phyloP scores from a whole-genome alignment of 30 jellyfish, hydroid and myxozoan species.

The Hydra vulgaris region DNA sequence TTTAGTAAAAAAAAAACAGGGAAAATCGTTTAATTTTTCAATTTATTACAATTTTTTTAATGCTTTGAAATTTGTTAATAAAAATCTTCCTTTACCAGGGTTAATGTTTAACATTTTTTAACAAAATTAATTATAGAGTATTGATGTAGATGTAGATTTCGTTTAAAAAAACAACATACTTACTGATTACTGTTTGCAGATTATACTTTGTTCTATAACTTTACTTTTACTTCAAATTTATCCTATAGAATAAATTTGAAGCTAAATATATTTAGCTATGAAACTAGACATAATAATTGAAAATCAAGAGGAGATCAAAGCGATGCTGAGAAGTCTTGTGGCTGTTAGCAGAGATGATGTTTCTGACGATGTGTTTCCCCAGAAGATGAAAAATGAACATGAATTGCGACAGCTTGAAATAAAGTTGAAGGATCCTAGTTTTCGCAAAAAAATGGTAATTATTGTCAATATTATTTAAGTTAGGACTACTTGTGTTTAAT shows the following conservation, averaged over 20 bases:
- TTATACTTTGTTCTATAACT: neutral
- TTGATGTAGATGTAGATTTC: neutral
- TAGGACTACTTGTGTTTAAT: neutral
- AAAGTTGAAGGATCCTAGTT: neutral
- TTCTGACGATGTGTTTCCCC: neutral
- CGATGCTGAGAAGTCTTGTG: neutral
- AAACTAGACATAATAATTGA: neutral
- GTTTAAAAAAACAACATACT: neutral
- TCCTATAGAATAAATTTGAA: too few species aligned
- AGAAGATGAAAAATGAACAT: neutral
- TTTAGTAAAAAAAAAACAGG: too few species aligned
- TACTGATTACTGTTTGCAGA: neutral
- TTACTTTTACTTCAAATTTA: neutral
- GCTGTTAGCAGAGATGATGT: neutral
- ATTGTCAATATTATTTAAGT: neutral
- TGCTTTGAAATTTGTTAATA: neutral
- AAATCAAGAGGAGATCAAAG: neutral
- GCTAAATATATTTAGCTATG: too few species aligned
- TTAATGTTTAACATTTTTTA: too few species aligned
- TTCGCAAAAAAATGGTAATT: neutral
- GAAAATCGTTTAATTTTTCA: too few species aligned
- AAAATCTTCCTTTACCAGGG: too few species aligned
- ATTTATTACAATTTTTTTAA: too few species aligned
- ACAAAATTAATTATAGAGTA: too few species aligned
- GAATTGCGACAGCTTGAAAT: neutral